Evolutionary conservation across 2,113 vertebrate species (phyloP), one percentile per base, ranked within the genome.

Genomic region (Amphiprion percula): DNA sequence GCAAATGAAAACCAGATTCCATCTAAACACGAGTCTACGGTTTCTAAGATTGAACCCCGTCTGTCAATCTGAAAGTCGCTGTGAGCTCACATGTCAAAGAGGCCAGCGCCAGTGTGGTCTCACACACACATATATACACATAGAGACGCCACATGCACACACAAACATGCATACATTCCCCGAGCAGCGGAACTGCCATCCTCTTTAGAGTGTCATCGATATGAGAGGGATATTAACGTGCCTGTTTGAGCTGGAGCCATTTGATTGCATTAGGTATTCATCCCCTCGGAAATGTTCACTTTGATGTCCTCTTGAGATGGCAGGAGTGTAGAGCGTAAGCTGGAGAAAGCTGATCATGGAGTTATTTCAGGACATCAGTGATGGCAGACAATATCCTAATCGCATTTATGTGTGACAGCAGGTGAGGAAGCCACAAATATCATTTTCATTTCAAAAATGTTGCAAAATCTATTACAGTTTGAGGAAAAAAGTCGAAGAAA

Each of bases 1-100:
- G 55, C 77, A 92, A 93, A 93, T 93, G 86, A 86, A 85, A 92
- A 86, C 84, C 92, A 92, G 90, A 94, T 87, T 86, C 77, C 72
- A 87, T 89, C 82, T 81, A 84, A 90, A 90, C 83, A 90, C 50
- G 12, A 83, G 86, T 76, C 72, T 87, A 84, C 58, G 7, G 80
- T 91, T 88, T 89, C 84, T 68, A 54, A 83, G 79, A 84, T 83
- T 80, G 74, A 90, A 81, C 80, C 75, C 49, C 62, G 64, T 87
- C 85, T 89, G 85, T 90, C 89, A 90, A 54, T 79, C 75, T 79
- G 58, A 72, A 63, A 75, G 77, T 72, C 44, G 9, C 52, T 73
- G 68, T 68, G 83, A 90, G 77, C 81, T 88, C 74, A 88, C 79
- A 83, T 90, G 85, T 87, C 91, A 90, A 62, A 79, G 82, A 86